Evolutionary conservation across 2,888 invertebrate species (phyloP).

Genomic region (Heterodera filipjevi): DNA sequence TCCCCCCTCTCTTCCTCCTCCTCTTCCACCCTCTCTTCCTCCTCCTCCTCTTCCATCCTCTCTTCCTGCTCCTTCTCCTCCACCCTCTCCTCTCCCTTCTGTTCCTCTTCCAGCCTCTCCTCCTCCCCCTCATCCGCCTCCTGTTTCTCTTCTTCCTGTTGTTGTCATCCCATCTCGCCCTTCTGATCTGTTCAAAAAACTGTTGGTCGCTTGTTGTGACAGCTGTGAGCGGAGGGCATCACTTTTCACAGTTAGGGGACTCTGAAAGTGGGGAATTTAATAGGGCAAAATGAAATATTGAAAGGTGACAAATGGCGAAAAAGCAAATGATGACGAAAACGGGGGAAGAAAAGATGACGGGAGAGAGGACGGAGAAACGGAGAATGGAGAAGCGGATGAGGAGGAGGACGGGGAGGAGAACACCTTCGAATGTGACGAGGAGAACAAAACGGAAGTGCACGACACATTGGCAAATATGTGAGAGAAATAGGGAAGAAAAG

Average conservation of each 20-base stretch:
- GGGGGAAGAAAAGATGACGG: too few species aligned
- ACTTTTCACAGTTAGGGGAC: slow-evolving; percentile 24
- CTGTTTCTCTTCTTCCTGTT: neutral
- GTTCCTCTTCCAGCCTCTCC: too few species aligned
- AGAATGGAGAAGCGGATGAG: slow-evolving; percentile 37
- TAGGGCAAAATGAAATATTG: neutral
- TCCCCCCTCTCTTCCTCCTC: too few species aligned
- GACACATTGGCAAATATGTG: slow-evolving; percentile 48
- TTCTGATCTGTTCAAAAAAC: slow-evolving; percentile 47
- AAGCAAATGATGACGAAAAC: slow-evolving; percentile 46
- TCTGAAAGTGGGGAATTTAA: neutral
- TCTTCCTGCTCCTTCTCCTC: too few species aligned
- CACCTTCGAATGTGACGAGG: slow-evolving; percentile 59
- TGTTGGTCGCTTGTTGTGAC: slow-evolving; percentile 61
- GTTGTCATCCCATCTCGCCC: neutral
- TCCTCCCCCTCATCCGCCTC: too few species aligned
- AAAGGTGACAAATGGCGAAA: slow-evolving; percentile 27
- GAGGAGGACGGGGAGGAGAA: slow-evolving; percentile 47
- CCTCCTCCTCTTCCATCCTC: too few species aligned
- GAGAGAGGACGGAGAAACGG: neutral
- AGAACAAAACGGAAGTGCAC: slow-evolving; percentile 61
- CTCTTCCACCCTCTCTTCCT: too few species aligned
- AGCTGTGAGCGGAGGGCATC: slow-evolving; percentile 60
- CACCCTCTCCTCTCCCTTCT: too few species aligned
- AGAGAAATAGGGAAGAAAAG: slow-evolving; percentile 10